Evolutionary conservation across 2,888 invertebrate species (phyloP).

Genomic region (Lingula anatina): DNA sequence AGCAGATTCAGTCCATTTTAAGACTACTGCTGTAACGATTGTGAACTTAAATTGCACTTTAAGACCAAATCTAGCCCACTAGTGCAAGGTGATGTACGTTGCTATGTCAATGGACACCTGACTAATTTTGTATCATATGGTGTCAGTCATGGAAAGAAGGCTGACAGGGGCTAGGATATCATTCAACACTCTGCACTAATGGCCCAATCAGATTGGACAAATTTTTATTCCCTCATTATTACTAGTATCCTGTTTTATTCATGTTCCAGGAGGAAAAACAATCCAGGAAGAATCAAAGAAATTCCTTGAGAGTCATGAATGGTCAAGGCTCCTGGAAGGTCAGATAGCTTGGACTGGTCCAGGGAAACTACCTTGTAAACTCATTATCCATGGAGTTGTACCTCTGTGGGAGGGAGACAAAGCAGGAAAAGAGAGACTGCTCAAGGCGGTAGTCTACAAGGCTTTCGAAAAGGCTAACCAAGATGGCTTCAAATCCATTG

Average conservation of each 20-base stretch:
- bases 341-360: conserved; percentile 15
- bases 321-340: conserved; percentile 15
- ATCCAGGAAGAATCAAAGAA: conserved; percentile 22
- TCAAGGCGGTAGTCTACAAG: conserved; percentile 16
- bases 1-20: too few relatives aligned
- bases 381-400: conserved; percentile 24
- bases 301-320: conserved; percentile 13
- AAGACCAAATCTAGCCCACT: too few relatives aligned
- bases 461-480: conserved; percentile 12
- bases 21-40: too few relatives aligned
- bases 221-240: too few relatives aligned
- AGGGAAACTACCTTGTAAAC: conserved; percentile 16
- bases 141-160: neutral
- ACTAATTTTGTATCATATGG: neutral
- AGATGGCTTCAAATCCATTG: conserved; percentile 16
- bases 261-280: conserved; percentile 16
- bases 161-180: too few relatives aligned
- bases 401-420: conserved; percentile 21
- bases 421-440: conserved; percentile 10
- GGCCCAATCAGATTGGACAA: too few relatives aligned
- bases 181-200: too few relatives aligned
- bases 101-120: too few relatives aligned
- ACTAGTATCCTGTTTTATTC: neutral
- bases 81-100: too few relatives aligned
- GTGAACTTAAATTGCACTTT: too few relatives aligned